Percentiles rank a stretch among this genome's conserved stretches.
Evolutionary conservation across 2,797 vertebrate species (phyloP).

Genomic region (Chlorospingus flavigularis): DNA sequence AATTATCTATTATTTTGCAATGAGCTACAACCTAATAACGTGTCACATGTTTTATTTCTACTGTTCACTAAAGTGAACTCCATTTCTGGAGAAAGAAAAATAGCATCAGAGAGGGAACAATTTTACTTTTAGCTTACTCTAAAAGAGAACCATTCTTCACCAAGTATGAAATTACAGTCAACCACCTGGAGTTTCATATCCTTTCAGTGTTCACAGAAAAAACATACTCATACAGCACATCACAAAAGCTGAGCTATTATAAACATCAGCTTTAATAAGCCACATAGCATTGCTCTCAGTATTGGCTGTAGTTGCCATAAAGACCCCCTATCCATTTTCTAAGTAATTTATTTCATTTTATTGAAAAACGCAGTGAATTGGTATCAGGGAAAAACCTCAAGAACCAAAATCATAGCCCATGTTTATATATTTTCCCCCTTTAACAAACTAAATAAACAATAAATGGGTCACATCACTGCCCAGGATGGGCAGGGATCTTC

Average conservation of each 20-base stretch:
- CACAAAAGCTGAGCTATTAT: background rate
- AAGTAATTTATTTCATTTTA: background rate
- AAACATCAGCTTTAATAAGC: background rate
- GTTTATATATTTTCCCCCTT: background rate
- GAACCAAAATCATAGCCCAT: background rate
- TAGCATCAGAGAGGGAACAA: background rate
- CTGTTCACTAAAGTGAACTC: background rate
- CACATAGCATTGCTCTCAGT: background rate
- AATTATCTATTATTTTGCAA: background rate
- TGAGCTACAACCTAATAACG: background rate
- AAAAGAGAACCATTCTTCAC: background rate
- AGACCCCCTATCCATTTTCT: background rate
- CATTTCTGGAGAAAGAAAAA: background rate
- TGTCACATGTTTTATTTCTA: background rate
- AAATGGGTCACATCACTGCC: background rate
- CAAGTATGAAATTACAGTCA: constrained; percentile 16
- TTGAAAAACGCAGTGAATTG: background rate
- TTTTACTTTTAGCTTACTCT: background rate
- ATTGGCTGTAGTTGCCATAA: background rate
- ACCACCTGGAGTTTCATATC: constrained; percentile 45
- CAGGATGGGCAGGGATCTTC: background rate
- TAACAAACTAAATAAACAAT: background rate
- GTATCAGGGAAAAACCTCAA: background rate
- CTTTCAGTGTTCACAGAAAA: background rate
- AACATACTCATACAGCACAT: background rate